Evolutionary conservation across 2,797 vertebrate genomes (phyloP), one percentile per base, ranked within the genome.

Genomic region (Sternotherus odoratus): DNA sequence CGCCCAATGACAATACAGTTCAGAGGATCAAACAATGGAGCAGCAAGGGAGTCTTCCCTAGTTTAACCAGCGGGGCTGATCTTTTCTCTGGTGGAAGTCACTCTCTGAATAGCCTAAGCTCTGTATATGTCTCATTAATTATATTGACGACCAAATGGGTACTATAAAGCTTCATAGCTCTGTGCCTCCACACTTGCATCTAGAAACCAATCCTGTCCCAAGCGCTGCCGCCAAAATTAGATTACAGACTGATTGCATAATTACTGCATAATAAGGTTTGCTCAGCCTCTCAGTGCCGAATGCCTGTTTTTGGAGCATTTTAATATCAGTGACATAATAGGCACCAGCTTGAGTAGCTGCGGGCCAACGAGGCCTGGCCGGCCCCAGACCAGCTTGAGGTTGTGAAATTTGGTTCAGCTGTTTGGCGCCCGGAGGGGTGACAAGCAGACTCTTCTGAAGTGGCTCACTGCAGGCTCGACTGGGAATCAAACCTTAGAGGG

Each of bases 281-380:
- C 95, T 97, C 96, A 92, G 94, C 96, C 96, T 95, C 94, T 96
- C 86, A 23, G 90, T 53, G 88, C 96, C 95, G 86, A 94, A 91
- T 60, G 97, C 97, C 94, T 97, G 97, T 96, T 97, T 97, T 96
- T 93, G 95, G 94, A 93, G 97, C 95, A 81, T 95, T 97, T 97
- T 97, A 97, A 97, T 95, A 94, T 28, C 72, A 96, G 90, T 80
- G 33, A 86, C 97, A 97, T 96, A 97, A 98, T 95, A 95, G 96
- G 96, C 92, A 94, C 93, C 97, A 98, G 97, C 97, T 98, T 98
- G 97, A 95, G 95, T 94, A 95, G 95, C 97, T n/a, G 5, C 95
- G 82, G 94, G 96, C 95, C 78, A 96, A 77, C 36, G 56, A 97
- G 93, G 90, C 96, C 92, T 87, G 53, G 46, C 94, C 39, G 94